phyloP scores from a whole-genome alignment of 2,113 vertebrate species.

The Dunckerocampus dactyliophorus region DNA sequence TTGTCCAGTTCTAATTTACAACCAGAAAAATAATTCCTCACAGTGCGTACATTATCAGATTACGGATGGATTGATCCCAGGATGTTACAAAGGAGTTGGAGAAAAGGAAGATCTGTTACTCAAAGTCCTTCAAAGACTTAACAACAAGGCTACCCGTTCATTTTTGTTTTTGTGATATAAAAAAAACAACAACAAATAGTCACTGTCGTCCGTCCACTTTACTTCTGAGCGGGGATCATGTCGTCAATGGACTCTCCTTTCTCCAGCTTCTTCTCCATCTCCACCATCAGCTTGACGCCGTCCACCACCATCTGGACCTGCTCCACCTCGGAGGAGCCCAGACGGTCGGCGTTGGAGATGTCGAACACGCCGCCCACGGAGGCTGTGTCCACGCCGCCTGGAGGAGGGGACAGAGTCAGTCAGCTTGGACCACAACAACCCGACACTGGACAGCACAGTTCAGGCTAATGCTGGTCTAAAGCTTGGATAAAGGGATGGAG shows the following conservation, averaged over 20 bases:
- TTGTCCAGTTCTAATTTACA: slow-evolving; percentile 67
- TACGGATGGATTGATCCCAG: slow-evolving; percentile 74
- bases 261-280: slow-evolving; percentile 98
- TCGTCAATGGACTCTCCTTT: slow-evolving; percentile 87
- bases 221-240: slow-evolving; percentile 97
- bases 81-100: slow-evolving; percentile 67
- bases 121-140: slow-evolving; percentile 31
- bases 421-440: too few relatives aligned
- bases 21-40: slow-evolving; percentile 52
- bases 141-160: slow-evolving; percentile 51
- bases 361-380: slow-evolving; percentile 90
- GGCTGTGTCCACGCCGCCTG: slow-evolving; percentile 93
- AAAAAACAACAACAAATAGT: slow-evolving; percentile 54
- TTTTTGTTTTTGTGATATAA: slow-evolving; percentile 43
- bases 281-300: slow-evolving; percentile 94
- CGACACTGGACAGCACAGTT: not conserved
- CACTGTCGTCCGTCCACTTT: slow-evolving; percentile 62
- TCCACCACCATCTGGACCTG: slow-evolving; percentile 97
- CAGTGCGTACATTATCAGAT: slow-evolving; percentile 45
- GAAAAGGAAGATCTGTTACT: slow-evolving; percentile 3
- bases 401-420: not conserved
- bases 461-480: not conserved
- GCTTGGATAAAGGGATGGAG: too few relatives aligned
- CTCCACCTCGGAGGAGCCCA: slow-evolving; percentile 90
- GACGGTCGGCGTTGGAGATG: slow-evolving; percentile 92